Conservation (phyloP, 2,113 vertebrate genomes). For the Apistogramma diplotaenia region DNA sequence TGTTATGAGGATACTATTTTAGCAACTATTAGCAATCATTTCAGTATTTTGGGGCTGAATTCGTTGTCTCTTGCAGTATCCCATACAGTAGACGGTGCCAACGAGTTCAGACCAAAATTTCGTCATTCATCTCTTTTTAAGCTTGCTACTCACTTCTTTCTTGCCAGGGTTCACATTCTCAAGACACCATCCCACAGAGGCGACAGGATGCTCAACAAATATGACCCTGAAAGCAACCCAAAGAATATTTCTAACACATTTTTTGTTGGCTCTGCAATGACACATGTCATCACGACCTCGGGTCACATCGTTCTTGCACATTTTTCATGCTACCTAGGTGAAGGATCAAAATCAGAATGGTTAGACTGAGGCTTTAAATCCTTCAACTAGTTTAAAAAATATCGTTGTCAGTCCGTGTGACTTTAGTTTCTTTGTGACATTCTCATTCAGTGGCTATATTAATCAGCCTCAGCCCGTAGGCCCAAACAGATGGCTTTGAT, state of each 20-base stretch:
- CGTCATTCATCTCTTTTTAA: background rate
- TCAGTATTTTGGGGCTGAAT: background rate
- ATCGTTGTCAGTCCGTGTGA: constrained; percentile 68
- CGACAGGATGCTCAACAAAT: background rate
- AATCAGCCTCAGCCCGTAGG: constrained; percentile 74
- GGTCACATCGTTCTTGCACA: background rate
- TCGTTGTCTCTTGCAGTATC: background rate
- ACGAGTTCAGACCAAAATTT: constrained; percentile 1
- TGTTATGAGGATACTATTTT: background rate
- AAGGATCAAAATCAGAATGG: background rate
- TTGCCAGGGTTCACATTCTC: background rate
- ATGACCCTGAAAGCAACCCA: background rate
- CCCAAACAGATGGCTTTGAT: constrained; percentile 77
- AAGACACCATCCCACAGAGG: background rate
- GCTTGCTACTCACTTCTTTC: background rate
- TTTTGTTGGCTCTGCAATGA: background rate
- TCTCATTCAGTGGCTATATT: constrained; percentile 78
- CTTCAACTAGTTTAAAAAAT: constrained; percentile 69
- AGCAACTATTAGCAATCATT: background rate
- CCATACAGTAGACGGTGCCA: background rate
- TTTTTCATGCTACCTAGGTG: constrained; percentile 5
- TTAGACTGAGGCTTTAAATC: constrained; percentile 16
- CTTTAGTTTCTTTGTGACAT: constrained; percentile 72
- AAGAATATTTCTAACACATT: background rate
- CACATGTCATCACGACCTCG: constrained; percentile 6